A percentile compares a stretch with the other conserved stretches of the same genome.
phyloP scores from a whole-genome alignment of 2,888 invertebrate genomes.

The Pseudanteris insignis region DNA sequence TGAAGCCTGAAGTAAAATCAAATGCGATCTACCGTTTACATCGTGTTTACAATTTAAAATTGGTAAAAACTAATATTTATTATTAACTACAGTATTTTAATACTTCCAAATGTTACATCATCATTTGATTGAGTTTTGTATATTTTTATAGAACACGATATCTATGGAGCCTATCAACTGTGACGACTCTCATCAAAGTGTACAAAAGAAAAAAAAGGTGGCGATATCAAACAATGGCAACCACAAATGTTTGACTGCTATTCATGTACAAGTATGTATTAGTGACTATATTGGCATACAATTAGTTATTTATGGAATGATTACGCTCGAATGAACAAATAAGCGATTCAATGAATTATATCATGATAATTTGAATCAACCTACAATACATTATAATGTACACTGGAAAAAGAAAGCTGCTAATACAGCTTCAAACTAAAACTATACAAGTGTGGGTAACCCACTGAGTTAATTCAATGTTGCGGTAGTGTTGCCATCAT shows the following conservation, averaged over 20 bases:
- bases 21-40: conserved; percentile 68
- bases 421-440: no score
- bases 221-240: conserved; percentile 58
- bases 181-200: conserved; percentile 3
- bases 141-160: conserved; percentile 20
- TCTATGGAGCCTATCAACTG: conserved; percentile 16
- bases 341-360: conserved; percentile 14
- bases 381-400: no score
- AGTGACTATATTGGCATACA: neutral
- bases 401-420: no score
- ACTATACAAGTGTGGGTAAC: no score
- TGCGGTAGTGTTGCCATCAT: no score
- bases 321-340: conserved; percentile 11
- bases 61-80: conserved; percentile 7
- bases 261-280: conserved; percentile 68
- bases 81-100: neutral
- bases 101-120: neutral
- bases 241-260: conserved; percentile 66
- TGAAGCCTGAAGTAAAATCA: conserved; percentile 74
- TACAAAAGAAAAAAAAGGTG: conserved; percentile 6
- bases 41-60: conserved; percentile 23
- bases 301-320: conserved; percentile 24
- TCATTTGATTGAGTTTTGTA: neutral
- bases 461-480: no score
- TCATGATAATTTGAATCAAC: conserved; percentile 7